Percentiles rank a stretch among this genome's conserved stretches.
These are phyloP conservation scores for Grammomys dolichurus DNA, from an alignment of 2,113 vertebrate species.

Conservation along the genomic window DNA sequence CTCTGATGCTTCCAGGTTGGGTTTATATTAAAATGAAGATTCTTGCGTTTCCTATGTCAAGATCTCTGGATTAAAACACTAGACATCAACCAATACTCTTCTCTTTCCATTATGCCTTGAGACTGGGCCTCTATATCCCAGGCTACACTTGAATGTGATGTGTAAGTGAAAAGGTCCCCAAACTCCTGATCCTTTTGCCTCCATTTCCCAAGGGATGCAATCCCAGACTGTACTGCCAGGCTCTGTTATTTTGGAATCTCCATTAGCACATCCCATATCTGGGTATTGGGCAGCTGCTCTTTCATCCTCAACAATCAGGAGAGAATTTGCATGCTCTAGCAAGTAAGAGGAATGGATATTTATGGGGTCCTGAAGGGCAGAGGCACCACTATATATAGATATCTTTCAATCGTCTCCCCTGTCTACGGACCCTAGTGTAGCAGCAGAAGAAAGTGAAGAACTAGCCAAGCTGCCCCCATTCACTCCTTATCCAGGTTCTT, in stretches of 20 bases:
- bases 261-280: too few relatives aligned
- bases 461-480: too few relatives aligned
- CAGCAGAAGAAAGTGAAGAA: not conserved
- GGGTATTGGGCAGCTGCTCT: not conserved
- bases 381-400: not conserved
- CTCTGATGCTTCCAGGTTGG: not conserved
- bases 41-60: not conserved
- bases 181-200: not conserved
- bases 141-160: not conserved
- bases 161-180: not conserved
- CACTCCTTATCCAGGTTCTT: not conserved
- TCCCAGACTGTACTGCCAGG: not conserved
- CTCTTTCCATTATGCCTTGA: not conserved
- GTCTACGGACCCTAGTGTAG: not conserved
- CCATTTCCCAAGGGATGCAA: not conserved
- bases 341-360: not conserved
- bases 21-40: not conserved
- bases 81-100: not conserved
- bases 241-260: not conserved
- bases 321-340: not conserved
- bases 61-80: not conserved
- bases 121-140: not conserved
- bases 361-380: not conserved
- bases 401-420: not conserved
- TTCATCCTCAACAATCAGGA: not conserved